phyloP scores from a whole-genome alignment of 2,113 vertebrate genomes.

The Seriola quinqueradiata region DNA sequence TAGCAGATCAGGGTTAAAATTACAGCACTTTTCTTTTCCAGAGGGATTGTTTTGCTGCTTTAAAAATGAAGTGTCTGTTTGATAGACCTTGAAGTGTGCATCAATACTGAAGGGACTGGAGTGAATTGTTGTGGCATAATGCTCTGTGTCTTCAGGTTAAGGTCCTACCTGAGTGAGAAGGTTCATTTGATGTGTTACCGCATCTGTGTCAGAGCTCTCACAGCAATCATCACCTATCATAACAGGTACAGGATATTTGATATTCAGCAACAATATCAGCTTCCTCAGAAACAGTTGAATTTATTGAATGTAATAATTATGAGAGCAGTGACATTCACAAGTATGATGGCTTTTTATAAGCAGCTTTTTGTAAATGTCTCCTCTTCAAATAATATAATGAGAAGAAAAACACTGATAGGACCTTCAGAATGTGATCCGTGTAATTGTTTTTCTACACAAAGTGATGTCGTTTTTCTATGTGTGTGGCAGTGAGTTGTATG shows the following conservation, averaged over 20 bases:
- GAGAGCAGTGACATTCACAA: neutral
- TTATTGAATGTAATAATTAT: no score
- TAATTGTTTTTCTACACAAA: neutral
- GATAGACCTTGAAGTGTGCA: neutral
- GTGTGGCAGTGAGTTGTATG: neutral
- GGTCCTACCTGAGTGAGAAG: constrained; percentile 91
- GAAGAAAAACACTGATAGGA: neutral
- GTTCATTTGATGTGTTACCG: constrained; percentile 93
- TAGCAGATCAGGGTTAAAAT: neutral
- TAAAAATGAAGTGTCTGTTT: no score
- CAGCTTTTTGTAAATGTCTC: neutral
- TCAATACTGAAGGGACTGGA: neutral
- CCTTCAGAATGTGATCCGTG: no score
- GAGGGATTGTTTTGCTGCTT: no score
- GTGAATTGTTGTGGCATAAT: constrained; percentile 12
- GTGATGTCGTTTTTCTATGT: neutral
- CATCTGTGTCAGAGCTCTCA: constrained; percentile 92
- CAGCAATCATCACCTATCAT: constrained; percentile 95
- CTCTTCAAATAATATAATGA: neutral
- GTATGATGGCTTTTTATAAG: neutral
- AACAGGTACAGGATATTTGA: constrained; percentile 85
- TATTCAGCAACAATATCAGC: neutral
- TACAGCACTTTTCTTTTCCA: no score
- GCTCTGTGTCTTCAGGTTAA: constrained; percentile 82
- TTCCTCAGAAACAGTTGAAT: neutral